Percentiles rank a stretch among this genome's conserved stretches.
Evolutionary conservation across 2,113 vertebrate genomes (phyloP).

Genomic region (Morone chrysops): DNA sequence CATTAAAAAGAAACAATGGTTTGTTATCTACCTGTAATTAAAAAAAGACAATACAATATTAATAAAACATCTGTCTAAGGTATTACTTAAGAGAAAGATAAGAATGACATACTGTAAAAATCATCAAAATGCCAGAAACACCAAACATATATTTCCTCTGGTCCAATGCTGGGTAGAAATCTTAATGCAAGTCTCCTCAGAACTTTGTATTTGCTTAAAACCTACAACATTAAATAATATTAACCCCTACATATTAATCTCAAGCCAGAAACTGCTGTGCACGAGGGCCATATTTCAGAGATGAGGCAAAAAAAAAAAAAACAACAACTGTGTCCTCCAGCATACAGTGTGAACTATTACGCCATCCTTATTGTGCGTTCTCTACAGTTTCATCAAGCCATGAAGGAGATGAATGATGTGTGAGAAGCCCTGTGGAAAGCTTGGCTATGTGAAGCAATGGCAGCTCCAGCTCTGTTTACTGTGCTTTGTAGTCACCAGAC

Average conservation of each 20-base stretch:
- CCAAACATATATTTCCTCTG: background rate
- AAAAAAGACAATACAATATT: background rate
- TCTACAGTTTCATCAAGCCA: slow-evolving; percentile 74
- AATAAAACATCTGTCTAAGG: background rate
- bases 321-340: slow-evolving; percentile 40
- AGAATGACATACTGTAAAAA: background rate
- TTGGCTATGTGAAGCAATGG: slow-evolving; percentile 52
- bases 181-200: background rate
- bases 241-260: slow-evolving; percentile 6
- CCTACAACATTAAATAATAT: background rate
- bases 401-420: slow-evolving; percentile 78
- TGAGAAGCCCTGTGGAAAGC: slow-evolving; percentile 58
- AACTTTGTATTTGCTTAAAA: background rate
- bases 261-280: slow-evolving; percentile 3
- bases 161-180: background rate
- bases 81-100: background rate
- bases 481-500: slow-evolving; percentile 73
- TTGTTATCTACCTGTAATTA: background rate
- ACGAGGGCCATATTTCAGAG: slow-evolving; percentile 6
- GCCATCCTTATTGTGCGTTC: slow-evolving; percentile 56
- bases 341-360: slow-evolving; percentile 42
- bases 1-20: background rate
- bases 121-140: background rate
- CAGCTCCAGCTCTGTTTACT: slow-evolving; percentile 69
- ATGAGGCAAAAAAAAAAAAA: slow-evolving; percentile 24